Base-by-base conservation (phyloP, 1,140 invertebrate genomes). In the Epicauta chinensis region DNA sequence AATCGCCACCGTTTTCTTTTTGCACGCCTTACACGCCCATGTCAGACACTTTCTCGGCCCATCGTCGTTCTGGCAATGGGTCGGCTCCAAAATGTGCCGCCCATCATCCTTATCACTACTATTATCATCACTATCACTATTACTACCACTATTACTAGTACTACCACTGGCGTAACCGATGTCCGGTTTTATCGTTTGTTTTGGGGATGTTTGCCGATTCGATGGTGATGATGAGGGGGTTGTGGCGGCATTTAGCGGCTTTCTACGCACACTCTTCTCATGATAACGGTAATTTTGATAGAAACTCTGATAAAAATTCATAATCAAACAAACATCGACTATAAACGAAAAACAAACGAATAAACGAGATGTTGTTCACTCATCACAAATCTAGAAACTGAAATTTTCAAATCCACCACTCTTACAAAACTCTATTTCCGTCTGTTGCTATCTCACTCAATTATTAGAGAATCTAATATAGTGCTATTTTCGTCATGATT, bases 11-110 rank as follows among this genome's bases (percentile, higher is more conserved):
- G 86, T 92, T 73, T 95, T 95, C 72, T 90, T 84, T 69, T 97
- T 97, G 73, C 93, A 97, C 1, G 92, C 91, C 69, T 97, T 96
- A 72, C 93, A 97, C 3, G 93, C 93, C 93, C 93, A 97, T 1
- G 93, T 79, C 1, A 97, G 76, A 66, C 93, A 97, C 44, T 87
- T 79, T 39, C 89, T 77, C 29, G 79, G 81, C 7, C 78, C 77
- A 36, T 75, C 75, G 10, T 1, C 32, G 2, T 34, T 34, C 11
- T 34, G 32, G 57, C 71, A 70, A 13, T 65, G 61, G 0, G 59
- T 54, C 0, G 77, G 77, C 6, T 76, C 78, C 32, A 79, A 62
- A 35, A 79, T 71, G 60, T 79, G 78, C 48, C 71, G 68, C 16
- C 64, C 51, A 16, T 71, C 70, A 40, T 72, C 71, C 14, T 74